Conservation (phyloP, 2,888 invertebrate genomes). For the Drosophila anomalata region DNA sequence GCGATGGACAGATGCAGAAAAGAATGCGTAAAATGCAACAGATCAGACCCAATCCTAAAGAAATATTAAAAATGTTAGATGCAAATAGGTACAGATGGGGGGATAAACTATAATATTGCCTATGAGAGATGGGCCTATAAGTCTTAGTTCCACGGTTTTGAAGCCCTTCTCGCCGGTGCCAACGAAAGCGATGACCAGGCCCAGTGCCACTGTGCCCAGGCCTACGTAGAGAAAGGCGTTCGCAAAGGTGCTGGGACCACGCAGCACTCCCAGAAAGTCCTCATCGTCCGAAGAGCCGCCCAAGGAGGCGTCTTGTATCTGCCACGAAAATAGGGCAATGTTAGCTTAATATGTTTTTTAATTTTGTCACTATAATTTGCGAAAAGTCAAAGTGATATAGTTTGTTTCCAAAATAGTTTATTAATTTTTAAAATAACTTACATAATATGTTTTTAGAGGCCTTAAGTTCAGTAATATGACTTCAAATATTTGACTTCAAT, state of each 20-base stretch:
- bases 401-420: not conserved
- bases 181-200: conserved; percentile 94
- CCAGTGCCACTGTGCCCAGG: conserved; percentile 92
- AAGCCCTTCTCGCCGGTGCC: conserved; percentile 95
- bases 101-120: conserved; percentile 74
- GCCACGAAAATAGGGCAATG: conserved; percentile 37
- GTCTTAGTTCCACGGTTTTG: conserved; percentile 92
- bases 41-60: conserved; percentile 88
- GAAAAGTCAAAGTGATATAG: not conserved
- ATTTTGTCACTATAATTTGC: not conserved
- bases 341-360: not conserved
- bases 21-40: conserved; percentile 93
- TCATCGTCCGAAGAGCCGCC: conserved; percentile 91
- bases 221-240: conserved; percentile 94
- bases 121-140: conserved; percentile 93
- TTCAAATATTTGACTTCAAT: no score
- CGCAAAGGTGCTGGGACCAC: conserved; percentile 91
- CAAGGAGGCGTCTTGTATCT: conserved; percentile 94
- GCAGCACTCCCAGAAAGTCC: conserved; percentile 87
- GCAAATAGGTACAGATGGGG: not conserved
- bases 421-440: not conserved
- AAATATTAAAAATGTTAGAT: not conserved
- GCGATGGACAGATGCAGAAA: conserved; percentile 92
- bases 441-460: not conserved
- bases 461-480: no score